Base-by-base conservation (phyloP, 2,113 vertebrate genomes). In the Pyrgilauda ruficollis region DNA sequence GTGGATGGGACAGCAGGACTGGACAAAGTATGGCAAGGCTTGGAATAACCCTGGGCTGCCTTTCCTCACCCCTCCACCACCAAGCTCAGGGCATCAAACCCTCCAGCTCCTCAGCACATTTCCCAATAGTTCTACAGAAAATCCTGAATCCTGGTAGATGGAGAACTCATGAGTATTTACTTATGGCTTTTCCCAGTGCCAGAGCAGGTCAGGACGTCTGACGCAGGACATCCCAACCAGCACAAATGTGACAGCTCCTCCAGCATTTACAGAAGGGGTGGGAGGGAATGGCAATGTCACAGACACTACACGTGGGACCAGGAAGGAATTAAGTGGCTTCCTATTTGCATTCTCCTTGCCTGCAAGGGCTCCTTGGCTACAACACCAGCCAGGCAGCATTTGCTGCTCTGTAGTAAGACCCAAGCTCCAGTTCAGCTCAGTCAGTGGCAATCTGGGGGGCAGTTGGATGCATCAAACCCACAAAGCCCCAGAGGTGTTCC, bases 261-360 rank as follows among this genome's bases (percentile, higher is more conserved):
- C 69, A 59, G 73, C 77, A 43, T 2, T 81, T 67, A 66, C 20
- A 23, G 50, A 61, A 84, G n/a, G 31, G 11, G 10, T 59, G 77
- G 31, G 62, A 64, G n/a, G 84, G 37, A 80, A 33, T 0, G 1
- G 23, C 10, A 7, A 35, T 66, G 50, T 10, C 31, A 46, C 3
- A 15, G 39, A 16, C 33, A 37, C 22, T 24, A 7, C 59, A 8
- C 0, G 2, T 62, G 20, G 63, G 17, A 82, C 49, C 87, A 93
- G 70, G 87, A 93, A 64, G 81, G 58, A 89, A 95, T 87, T 91
- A 62, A 91, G 61, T 35, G 35, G 11, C 9, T 95, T 91, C 53
- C 84, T 78, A 64, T 89, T 58, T 89, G 77, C 91, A 76, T 96
- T 94, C 93, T 82, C 70, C 87, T 79, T 46, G 64, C 82, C 94